Conservation (phyloP, 1,140 invertebrate species). For the Zaprionus kolodkinae region DNA sequence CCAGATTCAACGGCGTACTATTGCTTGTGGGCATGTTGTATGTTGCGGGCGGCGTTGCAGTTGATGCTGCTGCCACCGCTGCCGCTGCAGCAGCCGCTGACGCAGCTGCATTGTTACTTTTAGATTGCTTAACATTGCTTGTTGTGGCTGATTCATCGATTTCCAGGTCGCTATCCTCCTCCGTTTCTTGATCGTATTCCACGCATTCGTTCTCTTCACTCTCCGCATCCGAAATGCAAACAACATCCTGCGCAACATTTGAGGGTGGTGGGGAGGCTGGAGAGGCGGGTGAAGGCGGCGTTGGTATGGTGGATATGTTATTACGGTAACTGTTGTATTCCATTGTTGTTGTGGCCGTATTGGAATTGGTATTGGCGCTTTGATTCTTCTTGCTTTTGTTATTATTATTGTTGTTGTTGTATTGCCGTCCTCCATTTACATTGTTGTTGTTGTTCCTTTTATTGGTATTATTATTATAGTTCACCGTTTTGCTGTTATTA, state of each 20-base stretch:
- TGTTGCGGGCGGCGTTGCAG: slow-evolving; percentile 30
- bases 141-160: slow-evolving; percentile 36
- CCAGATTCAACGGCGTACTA: slow-evolving; percentile 61
- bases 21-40: slow-evolving; percentile 59
- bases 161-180: slow-evolving; percentile 39
- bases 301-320: slow-evolving; percentile 56
- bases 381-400: slow-evolving; percentile 35
- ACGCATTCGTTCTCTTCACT: slow-evolving; percentile 55
- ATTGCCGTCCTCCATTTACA: slow-evolving; percentile 33
- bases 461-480: slow-evolving; percentile 36
- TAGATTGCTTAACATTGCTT: slow-evolving; percentile 17
- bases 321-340: slow-evolving; percentile 59
- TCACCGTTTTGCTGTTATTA: slow-evolving; percentile 28
- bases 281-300: slow-evolving; percentile 54
- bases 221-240: slow-evolving; percentile 62
- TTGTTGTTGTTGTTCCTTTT: slow-evolving; percentile 46
- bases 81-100: slow-evolving; percentile 44
- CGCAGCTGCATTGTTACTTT: slow-evolving; percentile 23
- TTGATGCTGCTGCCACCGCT: slow-evolving; percentile 37
- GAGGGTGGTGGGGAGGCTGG: slow-evolving; percentile 26
- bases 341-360: slow-evolving; percentile 5
- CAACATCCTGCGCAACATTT: slow-evolving; percentile 39
- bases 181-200: slow-evolving; percentile 33
- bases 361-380: slow-evolving; percentile 13
- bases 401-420: slow-evolving; percentile 48